Evolutionary conservation across 2,888 invertebrate species (phyloP), one percentile per base, ranked within the genome.

Genomic region (Ceraclea dissimilis): DNA sequence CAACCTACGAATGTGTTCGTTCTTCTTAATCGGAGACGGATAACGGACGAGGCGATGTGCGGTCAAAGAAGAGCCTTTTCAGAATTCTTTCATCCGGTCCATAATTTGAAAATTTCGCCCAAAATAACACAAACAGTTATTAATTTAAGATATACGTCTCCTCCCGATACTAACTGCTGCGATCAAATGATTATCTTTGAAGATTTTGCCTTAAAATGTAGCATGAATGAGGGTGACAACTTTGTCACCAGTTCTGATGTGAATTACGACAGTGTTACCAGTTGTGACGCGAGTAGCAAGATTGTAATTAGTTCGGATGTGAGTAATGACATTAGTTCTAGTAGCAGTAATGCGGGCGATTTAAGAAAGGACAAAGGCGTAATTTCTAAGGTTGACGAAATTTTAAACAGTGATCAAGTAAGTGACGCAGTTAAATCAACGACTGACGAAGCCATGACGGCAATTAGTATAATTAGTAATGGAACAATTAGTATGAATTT

Each of bases 1-100:
- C 63, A 72, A 20, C 75, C 75, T 31, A 79, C 77, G 19, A 79
- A 78, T 60, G 70, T 78, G 67, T 76, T 73, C 66, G 68, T 79
- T n/a, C 73, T 78, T 57, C 64, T 80, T 8, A 76, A 73, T 63
- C 78, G 76, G 19, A 26, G 13, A 39, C 13, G 31, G n/a, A 67
- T 55, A 66, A 67, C 46, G 10, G 13, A 18, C 19, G 5, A 21
- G 10, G 8, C 16, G 10, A 13, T n/a, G 31, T 17, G n/a, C 2
- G 20, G 44, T 8, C 17, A 31, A 22, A 17, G 2, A 16, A 16
- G 26, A n/a, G 18, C 31, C 16, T 52, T 51, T 18, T 66, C 63
- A 55, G 71, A 74, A 13, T 74, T 68, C 62, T 78, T 76, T 64
- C 65, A 70, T 1, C 64, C 66, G 20, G 68, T 70, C 1, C 70